phyloP scores from a whole-genome alignment of 2,113 vertebrate species.

The Nesoenas mayeri region DNA sequence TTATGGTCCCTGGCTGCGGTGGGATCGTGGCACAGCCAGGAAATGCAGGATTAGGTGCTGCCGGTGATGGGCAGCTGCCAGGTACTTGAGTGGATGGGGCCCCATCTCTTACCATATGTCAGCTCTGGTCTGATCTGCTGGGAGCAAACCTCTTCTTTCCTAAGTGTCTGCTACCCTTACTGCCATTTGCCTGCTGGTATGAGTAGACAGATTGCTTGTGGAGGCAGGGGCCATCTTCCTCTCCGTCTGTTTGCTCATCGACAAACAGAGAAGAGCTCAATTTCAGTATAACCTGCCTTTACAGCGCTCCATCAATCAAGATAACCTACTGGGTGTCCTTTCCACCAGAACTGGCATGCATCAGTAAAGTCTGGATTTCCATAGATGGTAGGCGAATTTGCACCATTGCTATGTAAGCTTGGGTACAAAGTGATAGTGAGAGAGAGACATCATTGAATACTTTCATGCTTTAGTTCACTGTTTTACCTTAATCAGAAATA shows the following conservation, averaged over 20 bases:
- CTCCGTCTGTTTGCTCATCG: neutral
- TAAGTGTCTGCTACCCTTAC: neutral
- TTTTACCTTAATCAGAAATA: neutral
- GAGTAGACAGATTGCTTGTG: neutral
- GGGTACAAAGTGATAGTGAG: neutral
- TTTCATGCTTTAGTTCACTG: neutral
- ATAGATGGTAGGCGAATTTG: neutral
- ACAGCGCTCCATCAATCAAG: neutral
- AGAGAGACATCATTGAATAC: neutral
- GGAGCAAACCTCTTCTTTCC: neutral
- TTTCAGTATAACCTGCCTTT: neutral
- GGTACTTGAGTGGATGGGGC: accelerated
- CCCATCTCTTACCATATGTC: neutral
- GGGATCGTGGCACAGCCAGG: neutral
- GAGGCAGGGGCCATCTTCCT: neutral
- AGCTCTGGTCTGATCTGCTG: neutral
- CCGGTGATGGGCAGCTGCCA: neutral
- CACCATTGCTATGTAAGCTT: neutral
- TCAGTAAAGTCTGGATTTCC: neutral
- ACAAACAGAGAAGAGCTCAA: neutral
- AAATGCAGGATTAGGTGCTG: accelerated
- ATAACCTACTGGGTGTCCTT: neutral
- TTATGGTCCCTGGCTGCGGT: accelerated
- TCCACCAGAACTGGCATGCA: neutral
- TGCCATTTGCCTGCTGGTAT: neutral